Conservation (phyloP, 1,140 invertebrate genomes). For the Tenebrio molitor region DNA sequence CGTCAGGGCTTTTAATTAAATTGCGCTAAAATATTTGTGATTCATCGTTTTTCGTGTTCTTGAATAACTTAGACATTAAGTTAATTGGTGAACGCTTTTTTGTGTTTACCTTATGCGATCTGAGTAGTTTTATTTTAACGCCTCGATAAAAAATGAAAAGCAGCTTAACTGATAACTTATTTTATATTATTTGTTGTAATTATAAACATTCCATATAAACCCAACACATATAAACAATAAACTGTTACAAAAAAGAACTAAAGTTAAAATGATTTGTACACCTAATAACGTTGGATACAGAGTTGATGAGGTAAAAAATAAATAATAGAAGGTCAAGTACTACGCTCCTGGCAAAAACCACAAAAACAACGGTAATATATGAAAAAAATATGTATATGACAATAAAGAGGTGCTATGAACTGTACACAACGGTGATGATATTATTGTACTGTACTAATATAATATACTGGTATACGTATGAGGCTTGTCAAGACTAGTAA, state of each 20-base stretch:
- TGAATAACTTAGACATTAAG: not conserved
- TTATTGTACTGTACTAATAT: constrained; percentile 62
- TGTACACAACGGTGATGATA: constrained; percentile 65
- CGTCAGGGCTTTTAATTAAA: constrained; percentile 56
- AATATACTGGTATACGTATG: constrained; percentile 62
- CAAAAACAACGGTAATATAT: constrained; percentile 43
- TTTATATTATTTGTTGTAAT: constrained; percentile 56
- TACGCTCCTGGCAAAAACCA: not conserved
- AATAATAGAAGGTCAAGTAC: constrained; percentile 39
- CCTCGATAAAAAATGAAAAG: not conserved
- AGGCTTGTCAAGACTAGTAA: constrained; percentile 66
- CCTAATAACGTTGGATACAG: constrained; percentile 50
- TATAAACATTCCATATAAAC: constrained; percentile 67
- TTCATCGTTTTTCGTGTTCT: constrained; percentile 15
- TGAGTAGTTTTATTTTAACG: not conserved
- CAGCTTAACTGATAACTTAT: constrained; percentile 38
- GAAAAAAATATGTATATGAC: constrained; percentile 38
- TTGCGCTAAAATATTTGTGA: constrained; percentile 15
- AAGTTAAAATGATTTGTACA: constrained; percentile 58
- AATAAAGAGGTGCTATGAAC: constrained; percentile 60
- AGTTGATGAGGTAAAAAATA: constrained; percentile 56
- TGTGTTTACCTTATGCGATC: constrained; percentile 1
- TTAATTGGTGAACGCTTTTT: not conserved
- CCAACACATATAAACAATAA: constrained; percentile 66
- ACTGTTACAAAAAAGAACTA: constrained; percentile 59